These are phyloP conservation scores for Pseudomyrmex flavicornis DNA, from an alignment of 1,140 invertebrate species.

Conservation along the genomic window DNA sequence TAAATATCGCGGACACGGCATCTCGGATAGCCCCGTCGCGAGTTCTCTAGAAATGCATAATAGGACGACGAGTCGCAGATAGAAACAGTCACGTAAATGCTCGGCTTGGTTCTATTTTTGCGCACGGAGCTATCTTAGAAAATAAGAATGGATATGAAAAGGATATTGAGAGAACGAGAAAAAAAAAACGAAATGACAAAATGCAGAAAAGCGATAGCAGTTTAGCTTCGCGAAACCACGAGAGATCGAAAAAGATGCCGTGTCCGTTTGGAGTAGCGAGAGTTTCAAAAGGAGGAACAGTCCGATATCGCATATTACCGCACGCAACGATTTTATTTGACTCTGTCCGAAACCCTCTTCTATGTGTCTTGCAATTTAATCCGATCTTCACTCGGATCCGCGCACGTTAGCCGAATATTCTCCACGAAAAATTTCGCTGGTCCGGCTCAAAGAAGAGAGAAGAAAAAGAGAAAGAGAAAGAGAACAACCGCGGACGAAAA, in stretches of 20 bases:
- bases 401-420: constrained; percentile 24
- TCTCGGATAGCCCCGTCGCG: constrained; percentile 10
- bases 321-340: background rate
- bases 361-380: constrained; percentile 27
- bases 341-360: background rate
- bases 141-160: background rate
- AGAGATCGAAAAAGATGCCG: background rate
- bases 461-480: background rate
- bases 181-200: background rate
- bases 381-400: constrained; percentile 7
- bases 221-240: background rate
- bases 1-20: constrained; percentile 40
- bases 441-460: background rate
- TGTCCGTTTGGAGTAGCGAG: too few species aligned
- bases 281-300: too few species aligned
- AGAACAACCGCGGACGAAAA: background rate
- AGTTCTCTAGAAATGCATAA: constrained; percentile 28
- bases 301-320: background rate
- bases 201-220: background rate
- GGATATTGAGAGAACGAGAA: background rate
- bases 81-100: background rate
- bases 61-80: constrained; percentile 14
- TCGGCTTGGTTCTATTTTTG: too few species aligned
- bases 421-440: constrained; percentile 15
- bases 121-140: background rate